Base-by-base conservation (phyloP, 2,888 invertebrate species). In the Spicauda simplicius region DNA sequence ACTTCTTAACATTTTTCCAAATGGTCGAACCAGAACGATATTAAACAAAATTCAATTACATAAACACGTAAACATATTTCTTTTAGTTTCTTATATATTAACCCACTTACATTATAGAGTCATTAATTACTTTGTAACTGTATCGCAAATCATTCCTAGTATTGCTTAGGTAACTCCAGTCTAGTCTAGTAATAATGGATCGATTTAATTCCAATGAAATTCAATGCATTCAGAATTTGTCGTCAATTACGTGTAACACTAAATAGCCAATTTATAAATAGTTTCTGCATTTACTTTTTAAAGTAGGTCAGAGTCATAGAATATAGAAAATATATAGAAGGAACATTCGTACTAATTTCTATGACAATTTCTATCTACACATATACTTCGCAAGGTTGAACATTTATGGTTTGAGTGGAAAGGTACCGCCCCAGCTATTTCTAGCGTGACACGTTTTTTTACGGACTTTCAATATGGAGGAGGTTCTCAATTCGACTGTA, bases 151-250 rank as follows among this genome's bases (percentile, higher is more conserved):
- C 50, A 58, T 41, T 30, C 48, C 6, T 25, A 25, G 25, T 25
- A 25, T n/a, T n/a, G n/a, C 25, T 25, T 19, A 41, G 48, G 45
- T 12, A 37, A 16, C 41, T 19, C 33, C 10, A 14, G 6, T 14
- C 33, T 12, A 11, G 37, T 19, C 12, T 41, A 18, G 18, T 54
- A 57, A 45, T 59, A 65, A 65, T 65, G 25, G 65, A 59, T 54
- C 53, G 59, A 65, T 65, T 65, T 33, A 66, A 66, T 55, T 66
- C 30, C 55, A 55, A 30, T 33, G 33, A 16, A 45, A 45, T 59
- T 59, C 65, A 65, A 54, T 59, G 30, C 30, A 55, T 66, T 60
- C 60, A 60, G 66, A 60, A 60, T 66, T 66, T 66, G 66, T 66
- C 66, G 48, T 66, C 66, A 60, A 66, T 66, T 66, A 66, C 20